A percentile compares a stretch with the other conserved stretches of the same genome.
phyloP scores from a whole-genome alignment of 2,888 invertebrate species.

The Deroplatys truncata region DNA sequence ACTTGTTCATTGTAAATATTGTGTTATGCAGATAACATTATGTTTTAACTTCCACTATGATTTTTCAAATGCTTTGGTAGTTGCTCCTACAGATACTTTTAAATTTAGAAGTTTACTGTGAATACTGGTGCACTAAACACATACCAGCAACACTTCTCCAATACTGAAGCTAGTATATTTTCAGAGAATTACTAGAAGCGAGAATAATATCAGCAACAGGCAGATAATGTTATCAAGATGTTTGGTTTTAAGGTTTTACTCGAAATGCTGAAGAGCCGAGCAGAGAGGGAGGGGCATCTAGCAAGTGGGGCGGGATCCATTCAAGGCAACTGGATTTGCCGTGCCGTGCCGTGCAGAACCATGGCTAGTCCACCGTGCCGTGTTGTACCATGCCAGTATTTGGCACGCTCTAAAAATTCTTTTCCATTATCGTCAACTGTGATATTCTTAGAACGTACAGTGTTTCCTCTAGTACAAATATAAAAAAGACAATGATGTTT shows the following conservation, averaged over 20 bases:
- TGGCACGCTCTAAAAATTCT: not conserved
- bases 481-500: not conserved
- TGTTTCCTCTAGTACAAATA: not conserved
- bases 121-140: no score
- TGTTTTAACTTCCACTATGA: no score
- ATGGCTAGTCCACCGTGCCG: not conserved
- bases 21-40: no score
- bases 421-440: not conserved
- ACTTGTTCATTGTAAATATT: no score
- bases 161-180: no score
- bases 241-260: not conserved
- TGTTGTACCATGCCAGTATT: not conserved
- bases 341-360: not conserved
- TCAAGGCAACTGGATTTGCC: not conserved
- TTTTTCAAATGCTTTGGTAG: no score
- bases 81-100: no score
- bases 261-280: not conserved
- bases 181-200: no score
- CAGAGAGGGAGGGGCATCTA: not conserved
- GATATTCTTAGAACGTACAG: not conserved
- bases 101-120: no score
- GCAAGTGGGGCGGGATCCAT: not conserved
- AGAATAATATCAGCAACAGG: no score
- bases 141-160: no score
- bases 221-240: not conserved